Conservation (phyloP, 2,888 invertebrate genomes). For the Petrolisthes cinctipes region DNA sequence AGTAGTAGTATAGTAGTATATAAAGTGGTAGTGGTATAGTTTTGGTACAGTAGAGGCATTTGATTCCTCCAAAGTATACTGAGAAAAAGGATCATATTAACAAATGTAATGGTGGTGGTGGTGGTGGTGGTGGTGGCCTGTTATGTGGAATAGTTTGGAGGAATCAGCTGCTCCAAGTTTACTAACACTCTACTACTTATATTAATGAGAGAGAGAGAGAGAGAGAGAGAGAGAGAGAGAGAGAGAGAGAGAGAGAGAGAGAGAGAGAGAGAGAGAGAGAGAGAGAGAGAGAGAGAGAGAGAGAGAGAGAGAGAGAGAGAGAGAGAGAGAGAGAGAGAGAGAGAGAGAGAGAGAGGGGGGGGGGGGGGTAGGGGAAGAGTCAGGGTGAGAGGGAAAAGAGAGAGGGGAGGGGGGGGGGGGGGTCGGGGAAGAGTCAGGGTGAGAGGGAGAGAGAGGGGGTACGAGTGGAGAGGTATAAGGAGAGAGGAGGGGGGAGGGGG, state of each 20-base stretch:
- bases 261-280: conserved; percentile 27
- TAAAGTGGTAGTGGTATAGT: no score
- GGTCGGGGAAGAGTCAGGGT: not conserved
- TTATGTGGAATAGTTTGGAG: not conserved
- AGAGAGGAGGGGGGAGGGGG: not conserved
- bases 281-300: conserved; percentile 24
- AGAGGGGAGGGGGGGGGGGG: not conserved
- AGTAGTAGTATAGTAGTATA: no score
- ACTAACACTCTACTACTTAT: not conserved
- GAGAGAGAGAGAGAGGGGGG: not conserved
- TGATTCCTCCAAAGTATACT: no score
- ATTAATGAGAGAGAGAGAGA: not conserved
- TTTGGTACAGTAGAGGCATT: no score
- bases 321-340: conserved; percentile 10
- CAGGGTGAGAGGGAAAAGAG: not conserved
- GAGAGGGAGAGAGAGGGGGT: not conserved
- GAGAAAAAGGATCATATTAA: no score
- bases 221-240: not conserved
- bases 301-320: not conserved
- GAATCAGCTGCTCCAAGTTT: no score
- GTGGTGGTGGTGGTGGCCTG: not conserved
- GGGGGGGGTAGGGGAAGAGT: not conserved
- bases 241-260: conserved; percentile 21
- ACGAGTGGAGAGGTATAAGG: not conserved
- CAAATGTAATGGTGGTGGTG: not conserved